Evolutionary conservation across 1,140 invertebrate genomes (phyloP), one percentile per base, ranked within the genome.

Genomic region (Whitmania pigra): DNA sequence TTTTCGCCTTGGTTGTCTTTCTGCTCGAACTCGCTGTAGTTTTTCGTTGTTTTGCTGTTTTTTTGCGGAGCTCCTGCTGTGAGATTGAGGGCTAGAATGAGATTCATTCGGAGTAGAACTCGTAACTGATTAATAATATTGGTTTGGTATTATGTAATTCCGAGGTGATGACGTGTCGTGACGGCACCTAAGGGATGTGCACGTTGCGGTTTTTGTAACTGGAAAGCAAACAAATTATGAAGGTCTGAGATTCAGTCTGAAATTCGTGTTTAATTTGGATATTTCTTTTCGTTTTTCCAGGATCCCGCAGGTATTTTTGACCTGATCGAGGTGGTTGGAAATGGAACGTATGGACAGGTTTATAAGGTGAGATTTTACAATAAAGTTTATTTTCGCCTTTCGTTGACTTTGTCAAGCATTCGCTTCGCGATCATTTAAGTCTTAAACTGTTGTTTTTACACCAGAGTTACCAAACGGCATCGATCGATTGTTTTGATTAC

Each of bases 301-400:
- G 96, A 99, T 85, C 97, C 97, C 76, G 93, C 94, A 82, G 97
- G 97, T 76, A 97, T 99, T 80, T 99, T 99, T 86, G 95, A 99
- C 82, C 85, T 99, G 71, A 98, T 99, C 81, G 97, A 99, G 89
- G 95, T 99, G 60, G 96, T 99, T 72, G 97, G 97, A 82, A 99
- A 97, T 93, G 97, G 97, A 80, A 99, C 97, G 27, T 99, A 99
- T 85, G 97, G 97, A 75, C 95, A 99, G 87, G 97, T 99, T 71
- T 99, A 98, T 80, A 99, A 98, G 88, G 93, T 94, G 49, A 7
- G 27, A 36, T 36, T 36, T 3, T 36, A 36, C 2, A 36, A 36
- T 36, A 36, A 36, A 36, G 6, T 36, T 36, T 2, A 6, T 36
- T 36, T 36, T 36, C 31, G 31, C 6, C 6, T 36, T 36, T 36